Percentiles rank a stretch among this genome's conserved stretches.
Evolutionary conservation across 2,888 invertebrate species (phyloP).

Genomic region (Papilio demoleus): DNA sequence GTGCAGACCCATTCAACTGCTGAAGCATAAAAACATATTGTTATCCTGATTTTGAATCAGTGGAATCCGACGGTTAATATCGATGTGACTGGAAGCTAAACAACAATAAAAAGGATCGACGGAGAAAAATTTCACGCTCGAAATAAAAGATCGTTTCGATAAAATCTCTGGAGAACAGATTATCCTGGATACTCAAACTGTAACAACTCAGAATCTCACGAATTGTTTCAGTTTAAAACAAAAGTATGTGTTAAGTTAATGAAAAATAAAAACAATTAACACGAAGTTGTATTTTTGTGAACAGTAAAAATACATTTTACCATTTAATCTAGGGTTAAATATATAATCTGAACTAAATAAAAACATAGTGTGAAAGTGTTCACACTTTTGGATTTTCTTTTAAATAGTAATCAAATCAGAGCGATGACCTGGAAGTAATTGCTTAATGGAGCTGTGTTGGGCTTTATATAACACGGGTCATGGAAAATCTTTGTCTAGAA

Average conservation of each 20-base stretch:
- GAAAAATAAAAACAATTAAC: no score
- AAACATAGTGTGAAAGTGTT: slow-evolving; percentile 7
- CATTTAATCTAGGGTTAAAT: neutral
- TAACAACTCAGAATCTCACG: neutral
- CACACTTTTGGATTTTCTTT: neutral
- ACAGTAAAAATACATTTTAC: neutral
- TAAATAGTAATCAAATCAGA: slow-evolving; percentile 20
- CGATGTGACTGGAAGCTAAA: neutral
- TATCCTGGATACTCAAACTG: neutral
- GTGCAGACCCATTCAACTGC: neutral
- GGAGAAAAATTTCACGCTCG: slow-evolving; percentile 1
- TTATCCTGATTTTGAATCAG: neutral
- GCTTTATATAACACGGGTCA: slow-evolving; percentile 21
- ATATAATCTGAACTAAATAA: neutral
- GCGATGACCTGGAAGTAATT: slow-evolving; percentile 38
- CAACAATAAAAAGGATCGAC: neutral
- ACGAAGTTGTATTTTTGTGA: no score
- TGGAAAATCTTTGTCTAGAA: slow-evolving; percentile 2
- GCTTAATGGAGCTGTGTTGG: slow-evolving; percentile 28
- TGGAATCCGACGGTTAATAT: neutral
- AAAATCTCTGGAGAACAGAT: slow-evolving; percentile 2
- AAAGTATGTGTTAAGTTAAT: neutral
- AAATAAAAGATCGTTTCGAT: slow-evolving; percentile 1
- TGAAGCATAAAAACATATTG: neutral
- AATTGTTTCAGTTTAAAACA: neutral